These are phyloP conservation scores for Cranoglanis bouderius DNA, from an alignment of 2,113 vertebrate genomes.

Conservation along the genomic window DNA sequence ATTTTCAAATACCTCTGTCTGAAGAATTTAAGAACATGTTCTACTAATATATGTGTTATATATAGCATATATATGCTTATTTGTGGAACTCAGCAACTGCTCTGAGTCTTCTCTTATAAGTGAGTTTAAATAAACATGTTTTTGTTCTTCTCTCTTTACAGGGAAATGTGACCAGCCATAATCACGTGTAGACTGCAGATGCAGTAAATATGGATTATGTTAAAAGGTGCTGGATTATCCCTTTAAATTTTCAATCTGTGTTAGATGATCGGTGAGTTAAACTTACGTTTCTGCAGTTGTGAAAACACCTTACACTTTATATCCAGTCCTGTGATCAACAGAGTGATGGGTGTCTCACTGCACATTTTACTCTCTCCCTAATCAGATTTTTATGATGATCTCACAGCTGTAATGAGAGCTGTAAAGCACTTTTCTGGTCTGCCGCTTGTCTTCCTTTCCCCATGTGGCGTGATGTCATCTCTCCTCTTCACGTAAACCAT, in stretches of 20 bases:
- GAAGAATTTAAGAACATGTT: not conserved
- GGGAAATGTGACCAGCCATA: not conserved
- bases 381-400: conserved; percentile 20
- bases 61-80: not conserved
- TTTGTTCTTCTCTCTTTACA: not conserved
- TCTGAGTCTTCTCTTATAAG: not conserved
- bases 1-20: not conserved
- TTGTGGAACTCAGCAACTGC: not conserved
- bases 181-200: not conserved
- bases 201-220: not conserved
- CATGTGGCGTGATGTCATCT: conserved; percentile 44
- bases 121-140: not conserved
- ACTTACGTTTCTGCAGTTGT: not conserved
- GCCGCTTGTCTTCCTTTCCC: not conserved
- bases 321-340: not conserved
- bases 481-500: conserved; percentile 10
- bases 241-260: too few relatives aligned
- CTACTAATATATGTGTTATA: not conserved
- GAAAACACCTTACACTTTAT: not conserved
- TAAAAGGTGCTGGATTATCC: not conserved
- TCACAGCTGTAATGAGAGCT: conserved; percentile 34
- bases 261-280: not conserved
- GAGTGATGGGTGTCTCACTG: not conserved
- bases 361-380: not conserved
- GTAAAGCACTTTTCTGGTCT: conserved; percentile 24